Evolutionary conservation across 2,888 invertebrate species (phyloP).

Genomic region (Eupithecia abbreviata): DNA sequence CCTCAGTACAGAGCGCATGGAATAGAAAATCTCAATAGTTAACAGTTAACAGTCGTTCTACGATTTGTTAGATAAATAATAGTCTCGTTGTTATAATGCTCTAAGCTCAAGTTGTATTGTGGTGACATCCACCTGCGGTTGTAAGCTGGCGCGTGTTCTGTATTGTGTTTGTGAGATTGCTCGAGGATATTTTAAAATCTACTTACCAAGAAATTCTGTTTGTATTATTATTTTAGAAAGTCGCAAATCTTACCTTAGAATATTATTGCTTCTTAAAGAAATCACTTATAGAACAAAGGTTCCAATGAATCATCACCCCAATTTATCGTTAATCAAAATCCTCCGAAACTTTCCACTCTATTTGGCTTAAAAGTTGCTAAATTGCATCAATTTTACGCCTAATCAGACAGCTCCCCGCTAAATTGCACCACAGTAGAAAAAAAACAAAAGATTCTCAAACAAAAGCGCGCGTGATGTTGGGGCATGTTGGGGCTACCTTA

Average conservation of each 20-base stretch:
- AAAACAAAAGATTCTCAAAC: conserved; percentile 66
- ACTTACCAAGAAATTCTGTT: background rate
- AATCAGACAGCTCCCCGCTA: conserved; percentile 59
- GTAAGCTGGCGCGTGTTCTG: conserved; percentile 47
- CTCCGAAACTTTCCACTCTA: conserved; percentile 24
- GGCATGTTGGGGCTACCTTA: conserved; percentile 65
- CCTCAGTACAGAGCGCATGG: too few species aligned
- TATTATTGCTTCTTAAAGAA: background rate
- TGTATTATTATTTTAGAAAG: background rate
- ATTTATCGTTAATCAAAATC: conserved; percentile 14
- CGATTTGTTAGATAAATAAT: background rate
- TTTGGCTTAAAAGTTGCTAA: conserved; percentile 48
- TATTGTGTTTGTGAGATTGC: background rate
- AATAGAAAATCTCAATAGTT: background rate
- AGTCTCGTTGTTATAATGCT: conserved; percentile 18
- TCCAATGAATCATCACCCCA: background rate
- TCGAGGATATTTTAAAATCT: background rate
- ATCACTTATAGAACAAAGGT: background rate
- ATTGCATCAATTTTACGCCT: conserved; percentile 63
- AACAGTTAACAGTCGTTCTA: background rate
- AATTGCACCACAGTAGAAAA: conserved; percentile 66
- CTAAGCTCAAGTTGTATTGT: conserved; percentile 36
- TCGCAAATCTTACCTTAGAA: background rate
- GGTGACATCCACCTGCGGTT: conserved; percentile 37
- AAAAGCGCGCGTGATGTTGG: conserved; percentile 68